These are phyloP conservation scores for Cylloceria caligata DNA, from an alignment of 2,888 invertebrate species.

Conservation along the genomic window DNA sequence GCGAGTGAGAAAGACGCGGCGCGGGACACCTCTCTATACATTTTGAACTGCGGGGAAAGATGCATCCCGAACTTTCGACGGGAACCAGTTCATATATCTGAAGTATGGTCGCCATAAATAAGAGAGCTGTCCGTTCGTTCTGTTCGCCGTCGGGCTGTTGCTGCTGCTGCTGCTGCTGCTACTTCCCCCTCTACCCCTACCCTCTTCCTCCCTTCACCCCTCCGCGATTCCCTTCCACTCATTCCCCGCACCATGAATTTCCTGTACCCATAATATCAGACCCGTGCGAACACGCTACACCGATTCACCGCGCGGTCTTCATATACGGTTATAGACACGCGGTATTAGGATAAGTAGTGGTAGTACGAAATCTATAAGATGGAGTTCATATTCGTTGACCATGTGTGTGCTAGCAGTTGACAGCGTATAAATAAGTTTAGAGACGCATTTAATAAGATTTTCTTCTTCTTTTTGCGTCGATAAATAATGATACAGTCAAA, in stretches of 20 bases:
- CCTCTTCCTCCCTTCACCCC: conserved; percentile 51
- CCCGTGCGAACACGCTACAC: conserved; percentile 55
- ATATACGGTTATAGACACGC: not conserved
- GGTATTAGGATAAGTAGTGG: conserved; percentile 39
- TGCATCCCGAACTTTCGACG: conserved; percentile 84
- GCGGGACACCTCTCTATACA: conserved; percentile 80
- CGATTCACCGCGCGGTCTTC: conserved; percentile 42
- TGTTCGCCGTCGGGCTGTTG: conserved; percentile 78
- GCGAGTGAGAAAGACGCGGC: conserved; percentile 71
- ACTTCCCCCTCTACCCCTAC: conserved; percentile 70
- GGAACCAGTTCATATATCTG: conserved; percentile 85
- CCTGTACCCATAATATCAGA: conserved; percentile 67
- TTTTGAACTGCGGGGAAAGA: conserved; percentile 82
- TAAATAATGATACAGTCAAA: not conserved
- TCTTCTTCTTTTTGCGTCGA: not conserved
- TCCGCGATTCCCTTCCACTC: conserved; percentile 56
- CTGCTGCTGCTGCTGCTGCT: conserved; percentile 61
- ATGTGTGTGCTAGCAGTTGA: not conserved
- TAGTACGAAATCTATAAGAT: conserved; percentile 27
- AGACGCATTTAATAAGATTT: not conserved
- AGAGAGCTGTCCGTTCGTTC: conserved; percentile 83
- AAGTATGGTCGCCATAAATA: conserved; percentile 85
- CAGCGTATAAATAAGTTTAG: not conserved
- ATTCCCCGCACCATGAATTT: conserved; percentile 61
- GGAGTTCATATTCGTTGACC: conserved; percentile 13